phyloP scores from a whole-genome alignment of 53 echinoderm and acorn worm species.

The Patiria pectinifera region DNA sequence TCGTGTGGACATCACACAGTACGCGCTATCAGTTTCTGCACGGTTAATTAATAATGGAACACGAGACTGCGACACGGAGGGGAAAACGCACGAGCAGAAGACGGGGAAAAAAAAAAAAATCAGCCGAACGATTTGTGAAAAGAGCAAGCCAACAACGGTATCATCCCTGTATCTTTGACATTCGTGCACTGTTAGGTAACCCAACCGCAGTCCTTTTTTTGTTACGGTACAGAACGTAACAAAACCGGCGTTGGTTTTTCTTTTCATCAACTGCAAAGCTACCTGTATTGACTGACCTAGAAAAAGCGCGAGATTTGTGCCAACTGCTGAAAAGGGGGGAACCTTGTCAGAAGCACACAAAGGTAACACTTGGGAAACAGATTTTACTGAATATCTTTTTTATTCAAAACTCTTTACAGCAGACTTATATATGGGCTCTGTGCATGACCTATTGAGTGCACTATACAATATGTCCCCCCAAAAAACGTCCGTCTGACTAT shows the following conservation, averaged over 20 bases:
- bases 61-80: constrained; percentile 20
- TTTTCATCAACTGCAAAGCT: background rate
- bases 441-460: too few relatives aligned
- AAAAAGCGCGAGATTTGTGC: constrained; percentile 3
- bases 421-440: too few relatives aligned
- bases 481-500: too few relatives aligned
- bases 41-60: constrained; percentile 68
- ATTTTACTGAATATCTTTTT: too few relatives aligned
- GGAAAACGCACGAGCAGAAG: background rate
- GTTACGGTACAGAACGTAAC: background rate
- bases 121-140: background rate
- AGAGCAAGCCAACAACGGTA: constrained; percentile 25
- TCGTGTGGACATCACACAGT: constrained; percentile 31
- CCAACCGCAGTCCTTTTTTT: constrained; percentile 10
- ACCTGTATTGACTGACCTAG: constrained; percentile 1
- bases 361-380: background rate
- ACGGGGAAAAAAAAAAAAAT: background rate
- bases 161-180: constrained; percentile 49
- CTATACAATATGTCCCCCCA: too few relatives aligned
- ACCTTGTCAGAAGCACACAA: background rate
- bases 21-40: constrained; percentile 50
- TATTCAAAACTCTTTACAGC: too few relatives aligned
- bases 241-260: background rate
- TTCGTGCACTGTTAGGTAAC: constrained; percentile 20
- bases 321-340: background rate